Percentiles rank a stretch among this genome's conserved stretches.
These are phyloP conservation scores for Pheucticus melanocephalus DNA, from an alignment of 2,113 vertebrate genomes.

Conservation along the genomic window DNA sequence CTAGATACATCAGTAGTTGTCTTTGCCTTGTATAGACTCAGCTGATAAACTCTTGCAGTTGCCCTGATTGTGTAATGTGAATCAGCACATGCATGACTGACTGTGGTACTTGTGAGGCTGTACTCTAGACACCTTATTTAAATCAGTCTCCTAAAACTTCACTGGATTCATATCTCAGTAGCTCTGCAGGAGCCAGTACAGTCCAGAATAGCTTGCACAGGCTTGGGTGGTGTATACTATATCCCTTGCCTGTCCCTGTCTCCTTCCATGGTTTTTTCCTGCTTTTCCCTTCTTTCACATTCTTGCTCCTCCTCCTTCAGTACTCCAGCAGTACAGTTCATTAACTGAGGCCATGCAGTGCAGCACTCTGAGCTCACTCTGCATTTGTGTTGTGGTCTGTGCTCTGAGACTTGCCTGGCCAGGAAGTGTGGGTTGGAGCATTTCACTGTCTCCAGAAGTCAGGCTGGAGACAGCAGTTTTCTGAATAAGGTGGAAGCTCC, in stretches of 20 bases:
- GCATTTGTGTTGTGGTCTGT: not conserved
- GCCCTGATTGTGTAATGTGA: not conserved
- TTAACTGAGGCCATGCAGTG: not conserved
- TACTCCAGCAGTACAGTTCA: not conserved
- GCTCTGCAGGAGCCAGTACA: not conserved
- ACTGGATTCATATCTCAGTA: not conserved
- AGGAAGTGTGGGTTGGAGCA: not conserved
- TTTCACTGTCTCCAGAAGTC: not conserved
- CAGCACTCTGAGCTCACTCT: not conserved
- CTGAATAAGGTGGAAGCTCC: not conserved
- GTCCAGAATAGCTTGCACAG: not conserved
- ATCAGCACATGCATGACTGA: not conserved
- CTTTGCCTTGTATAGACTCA: not conserved
- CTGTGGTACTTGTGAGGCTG: not conserved
- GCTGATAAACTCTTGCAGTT: not conserved
- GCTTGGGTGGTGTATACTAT: not conserved
- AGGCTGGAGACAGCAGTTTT: not conserved
- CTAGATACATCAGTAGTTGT: not conserved
- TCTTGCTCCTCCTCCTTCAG: not conserved
- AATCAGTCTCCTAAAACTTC: not conserved
- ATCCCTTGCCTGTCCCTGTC: not conserved
- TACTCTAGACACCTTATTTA: not conserved
- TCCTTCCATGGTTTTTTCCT: not conserved
- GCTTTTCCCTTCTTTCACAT: not conserved
- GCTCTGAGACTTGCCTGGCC: not conserved